Evolutionary conservation across 1,140 invertebrate genomes (phyloP).

Genomic region (Dendrolimus punctatus): DNA sequence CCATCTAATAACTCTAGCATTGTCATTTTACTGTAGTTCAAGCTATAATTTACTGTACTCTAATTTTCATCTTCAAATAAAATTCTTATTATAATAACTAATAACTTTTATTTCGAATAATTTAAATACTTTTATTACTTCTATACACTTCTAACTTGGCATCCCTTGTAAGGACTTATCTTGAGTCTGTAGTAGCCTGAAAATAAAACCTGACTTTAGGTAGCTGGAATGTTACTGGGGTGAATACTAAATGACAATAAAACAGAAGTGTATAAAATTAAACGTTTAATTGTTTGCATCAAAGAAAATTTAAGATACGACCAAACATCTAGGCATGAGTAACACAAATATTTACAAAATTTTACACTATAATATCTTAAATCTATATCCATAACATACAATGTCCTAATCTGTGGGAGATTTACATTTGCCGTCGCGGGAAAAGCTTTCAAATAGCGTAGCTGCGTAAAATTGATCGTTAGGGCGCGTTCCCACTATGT

Average conservation of each 20-base stretch:
- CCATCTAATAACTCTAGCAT: constrained; percentile 21
- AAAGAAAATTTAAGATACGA: constrained; percentile 10
- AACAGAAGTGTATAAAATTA: constrained; percentile 16
- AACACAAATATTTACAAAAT: constrained; percentile 37
- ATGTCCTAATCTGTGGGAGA: too few species aligned
- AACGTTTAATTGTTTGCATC: constrained; percentile 8
- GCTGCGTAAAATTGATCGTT: too few species aligned
- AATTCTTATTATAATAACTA: constrained; percentile 38
- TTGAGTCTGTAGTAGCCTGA: constrained; percentile 50
- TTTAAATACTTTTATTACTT: constrained; percentile 66
- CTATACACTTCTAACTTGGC: constrained; percentile 63
- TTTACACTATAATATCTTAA: constrained; percentile 15
- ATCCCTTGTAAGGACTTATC: constrained; percentile 44
- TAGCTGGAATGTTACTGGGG: too few species aligned
- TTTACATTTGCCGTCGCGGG: too few species aligned
- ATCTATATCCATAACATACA: too few species aligned
- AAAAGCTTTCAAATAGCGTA: too few species aligned
- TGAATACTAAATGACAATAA: too few species aligned
- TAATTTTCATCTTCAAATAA: constrained; percentile 26
- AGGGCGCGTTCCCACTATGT: too few species aligned
- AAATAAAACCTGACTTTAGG: constrained; percentile 48
- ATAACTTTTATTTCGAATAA: constrained; percentile 66
- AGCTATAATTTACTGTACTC: constrained; percentile 16
- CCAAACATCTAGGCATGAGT: constrained; percentile 19
- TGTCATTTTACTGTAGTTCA: constrained; percentile 12